Conservation (phyloP, 2,888 invertebrate species). For the Scaptomyza cyrtandrae region DNA sequence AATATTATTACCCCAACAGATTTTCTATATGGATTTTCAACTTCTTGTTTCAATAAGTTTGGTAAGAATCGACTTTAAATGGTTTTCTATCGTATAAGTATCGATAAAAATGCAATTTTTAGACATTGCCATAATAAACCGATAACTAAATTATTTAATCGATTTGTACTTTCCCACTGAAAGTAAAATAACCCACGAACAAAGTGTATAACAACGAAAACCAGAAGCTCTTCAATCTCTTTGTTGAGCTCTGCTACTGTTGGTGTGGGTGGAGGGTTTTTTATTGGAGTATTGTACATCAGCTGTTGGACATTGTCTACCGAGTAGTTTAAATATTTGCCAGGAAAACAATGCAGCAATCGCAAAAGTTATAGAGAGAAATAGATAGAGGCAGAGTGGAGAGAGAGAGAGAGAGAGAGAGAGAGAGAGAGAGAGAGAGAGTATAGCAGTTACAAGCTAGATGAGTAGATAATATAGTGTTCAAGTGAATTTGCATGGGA, state of each 20-base stretch:
- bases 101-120: background rate
- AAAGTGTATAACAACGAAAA: slow-evolving; percentile 28
- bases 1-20: too few species aligned
- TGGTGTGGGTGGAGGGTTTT: background rate
- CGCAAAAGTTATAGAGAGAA: too few species aligned
- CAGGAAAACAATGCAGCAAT: background rate
- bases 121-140: background rate
- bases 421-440: background rate
- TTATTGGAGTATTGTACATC: slow-evolving; percentile 31
- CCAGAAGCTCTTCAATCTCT: slow-evolving; percentile 40
- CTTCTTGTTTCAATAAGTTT: background rate
- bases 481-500: slow-evolving; percentile 47
- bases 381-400: background rate
- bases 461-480: slow-evolving; percentile 14
- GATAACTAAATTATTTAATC: background rate
- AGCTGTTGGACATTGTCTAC: slow-evolving; percentile 54
- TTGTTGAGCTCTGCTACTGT: slow-evolving; percentile 10
- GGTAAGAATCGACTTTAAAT: too few species aligned
- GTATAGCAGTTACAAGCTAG: slow-evolving; percentile 3
- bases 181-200: background rate
- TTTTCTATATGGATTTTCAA: too few species aligned
- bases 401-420: background rate
- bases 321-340: slow-evolving; percentile 54
- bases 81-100: too few species aligned
- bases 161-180: background rate